A percentile compares a stretch with the other conserved stretches of the same genome.
Conservation (phyloP, 2,888 invertebrate genomes). For the Ypsolopha scabrella region DNA sequence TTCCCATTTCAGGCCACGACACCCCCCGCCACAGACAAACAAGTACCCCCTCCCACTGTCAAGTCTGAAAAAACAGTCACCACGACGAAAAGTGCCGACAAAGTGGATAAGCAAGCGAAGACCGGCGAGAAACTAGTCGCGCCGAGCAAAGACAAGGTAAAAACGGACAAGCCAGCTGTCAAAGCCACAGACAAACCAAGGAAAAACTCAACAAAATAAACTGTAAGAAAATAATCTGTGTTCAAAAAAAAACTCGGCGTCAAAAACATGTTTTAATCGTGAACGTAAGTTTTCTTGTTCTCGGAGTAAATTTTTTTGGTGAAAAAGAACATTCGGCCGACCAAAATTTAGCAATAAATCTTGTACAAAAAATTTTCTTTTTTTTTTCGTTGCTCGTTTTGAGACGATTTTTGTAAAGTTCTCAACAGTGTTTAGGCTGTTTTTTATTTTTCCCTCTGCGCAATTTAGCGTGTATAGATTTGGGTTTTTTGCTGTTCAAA, state of each 20-base stretch:
- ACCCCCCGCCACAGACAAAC: slow-evolving; percentile 22
- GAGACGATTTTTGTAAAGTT: too few relatives aligned
- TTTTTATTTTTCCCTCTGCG: not conserved
- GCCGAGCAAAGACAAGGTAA: not conserved
- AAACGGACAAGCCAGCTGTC: too few relatives aligned
- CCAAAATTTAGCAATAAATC: not conserved
- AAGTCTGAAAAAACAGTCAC: slow-evolving; percentile 11
- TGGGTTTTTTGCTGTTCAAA: not conserved
- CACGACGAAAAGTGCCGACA: not conserved
- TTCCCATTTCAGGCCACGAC: slow-evolving; percentile 14
- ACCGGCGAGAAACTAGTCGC: too few relatives aligned
- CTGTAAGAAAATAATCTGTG: not conserved
- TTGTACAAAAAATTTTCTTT: not conserved
- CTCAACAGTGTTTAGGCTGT: too few relatives aligned
- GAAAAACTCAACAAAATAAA: not conserved
- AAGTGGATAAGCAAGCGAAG: not conserved
- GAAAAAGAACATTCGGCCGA: not conserved
- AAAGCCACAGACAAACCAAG: not conserved
- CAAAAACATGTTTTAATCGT: too few relatives aligned
- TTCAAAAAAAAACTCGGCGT: not conserved
- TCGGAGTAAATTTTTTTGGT: not conserved
- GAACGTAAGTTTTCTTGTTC: too few relatives aligned
- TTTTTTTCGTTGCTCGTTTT: not conserved
- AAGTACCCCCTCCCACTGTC: slow-evolving; percentile 10
- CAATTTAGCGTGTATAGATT: not conserved